These are phyloP conservation scores for Bothrops jararaca DNA, from an alignment of 2,113 vertebrate genomes.

Conservation along the genomic window DNA sequence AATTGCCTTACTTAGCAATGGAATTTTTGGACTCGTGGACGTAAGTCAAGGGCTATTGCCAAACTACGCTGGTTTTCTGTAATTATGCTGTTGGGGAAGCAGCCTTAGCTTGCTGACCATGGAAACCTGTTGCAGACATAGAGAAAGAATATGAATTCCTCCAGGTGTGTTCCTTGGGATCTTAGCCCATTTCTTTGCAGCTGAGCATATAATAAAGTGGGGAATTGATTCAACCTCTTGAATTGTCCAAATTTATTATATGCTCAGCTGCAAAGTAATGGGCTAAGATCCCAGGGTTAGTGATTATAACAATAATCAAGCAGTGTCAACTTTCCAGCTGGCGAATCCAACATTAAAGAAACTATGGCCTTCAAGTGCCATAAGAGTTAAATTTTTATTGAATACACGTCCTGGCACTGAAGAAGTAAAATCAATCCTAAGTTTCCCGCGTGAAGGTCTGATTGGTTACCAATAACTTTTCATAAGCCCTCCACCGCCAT, in stretches of 20 bases:
- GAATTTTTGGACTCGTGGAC: background rate
- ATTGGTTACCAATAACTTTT: no score
- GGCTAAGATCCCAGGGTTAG: background rate
- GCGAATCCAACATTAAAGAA: no score
- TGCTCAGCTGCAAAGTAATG: no score
- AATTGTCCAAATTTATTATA: background rate
- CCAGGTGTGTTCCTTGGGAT: background rate
- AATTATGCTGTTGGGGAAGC: background rate
- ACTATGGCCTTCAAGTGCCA: no score
- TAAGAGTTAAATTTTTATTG: no score
- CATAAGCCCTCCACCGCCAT: no score
- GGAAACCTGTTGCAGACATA: background rate
- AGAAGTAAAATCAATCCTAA: no score
- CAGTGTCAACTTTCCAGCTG: no score
- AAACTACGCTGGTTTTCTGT: background rate
- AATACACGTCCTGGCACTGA: no score
- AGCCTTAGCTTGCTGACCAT: background rate
- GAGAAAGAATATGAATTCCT: background rate
- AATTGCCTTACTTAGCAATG: background rate
- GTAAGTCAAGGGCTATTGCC: background rate
- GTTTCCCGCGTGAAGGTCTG: no score
- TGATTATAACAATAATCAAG: background rate
- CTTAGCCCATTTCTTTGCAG: background rate
- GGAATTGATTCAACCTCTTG: background rate
- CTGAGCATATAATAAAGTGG: background rate